Evolutionary conservation across 2,797 vertebrate species (phyloP).

Genomic region (Rhincodon typus): DNA sequence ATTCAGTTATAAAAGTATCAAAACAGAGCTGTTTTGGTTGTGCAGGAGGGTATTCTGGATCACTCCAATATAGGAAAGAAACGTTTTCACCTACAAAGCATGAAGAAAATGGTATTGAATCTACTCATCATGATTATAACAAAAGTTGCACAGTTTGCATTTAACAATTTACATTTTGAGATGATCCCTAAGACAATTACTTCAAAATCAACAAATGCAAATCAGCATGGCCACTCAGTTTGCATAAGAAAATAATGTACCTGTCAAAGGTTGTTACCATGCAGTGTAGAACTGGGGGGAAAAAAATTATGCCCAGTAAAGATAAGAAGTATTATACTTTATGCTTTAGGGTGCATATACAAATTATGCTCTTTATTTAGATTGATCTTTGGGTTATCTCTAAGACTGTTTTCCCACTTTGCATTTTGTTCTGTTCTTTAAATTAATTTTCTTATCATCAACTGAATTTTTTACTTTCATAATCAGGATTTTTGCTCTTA

Average conservation of each 20-base stretch:
- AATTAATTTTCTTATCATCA: not conserved
- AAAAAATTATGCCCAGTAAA: not conserved
- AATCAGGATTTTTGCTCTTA: not conserved
- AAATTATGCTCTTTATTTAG: not conserved
- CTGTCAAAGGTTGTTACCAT: not conserved
- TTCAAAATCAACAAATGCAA: constrained; percentile 10
- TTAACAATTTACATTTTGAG: not conserved
- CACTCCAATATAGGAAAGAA: not conserved
- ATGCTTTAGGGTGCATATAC: not conserved
- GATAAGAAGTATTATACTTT: not conserved
- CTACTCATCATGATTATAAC: not conserved
- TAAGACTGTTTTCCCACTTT: not conserved
- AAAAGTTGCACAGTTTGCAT: not conserved
- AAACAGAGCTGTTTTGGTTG: not conserved
- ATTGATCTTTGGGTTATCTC: not conserved
- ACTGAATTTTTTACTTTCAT: not conserved
- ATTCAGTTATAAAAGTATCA: not conserved
- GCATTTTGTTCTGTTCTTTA: not conserved
- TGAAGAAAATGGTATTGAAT: not conserved
- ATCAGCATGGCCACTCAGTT: not conserved
- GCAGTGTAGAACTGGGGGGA: not conserved
- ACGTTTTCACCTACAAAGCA: not conserved
- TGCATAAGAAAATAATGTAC: constrained; percentile 1
- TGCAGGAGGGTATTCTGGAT: not conserved
- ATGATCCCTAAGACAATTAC: not conserved